Conservation (phyloP, 2,797 vertebrate genomes). For the Anguilla anguilla region DNA sequence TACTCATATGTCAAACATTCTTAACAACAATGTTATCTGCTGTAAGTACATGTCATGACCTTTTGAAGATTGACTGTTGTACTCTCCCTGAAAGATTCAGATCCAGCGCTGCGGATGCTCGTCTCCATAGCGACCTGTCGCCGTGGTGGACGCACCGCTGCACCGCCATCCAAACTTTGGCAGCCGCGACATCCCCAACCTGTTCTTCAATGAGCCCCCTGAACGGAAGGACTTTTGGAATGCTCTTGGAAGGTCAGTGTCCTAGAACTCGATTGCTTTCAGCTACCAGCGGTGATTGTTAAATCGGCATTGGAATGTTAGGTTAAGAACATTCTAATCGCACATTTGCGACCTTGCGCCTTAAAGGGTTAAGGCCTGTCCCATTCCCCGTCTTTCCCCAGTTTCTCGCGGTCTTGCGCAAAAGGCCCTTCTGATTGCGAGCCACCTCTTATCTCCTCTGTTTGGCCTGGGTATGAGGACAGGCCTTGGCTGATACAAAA, state of each 20-base stretch:
- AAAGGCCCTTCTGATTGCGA: background rate
- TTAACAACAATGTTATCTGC: too few species aligned
- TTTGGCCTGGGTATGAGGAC: slow-evolving; percentile 8
- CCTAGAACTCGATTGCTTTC: too few species aligned
- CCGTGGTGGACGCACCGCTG: background rate
- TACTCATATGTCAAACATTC: too few species aligned
- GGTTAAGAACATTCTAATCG: too few species aligned
- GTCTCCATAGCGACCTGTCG: background rate
- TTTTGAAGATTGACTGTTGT: background rate
- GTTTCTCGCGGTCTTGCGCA: background rate
- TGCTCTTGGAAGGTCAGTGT: background rate
- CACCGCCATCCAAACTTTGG: background rate
- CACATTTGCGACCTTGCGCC: too few species aligned
- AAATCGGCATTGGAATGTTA: too few species aligned
- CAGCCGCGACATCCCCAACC: background rate
- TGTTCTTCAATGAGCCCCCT: background rate
- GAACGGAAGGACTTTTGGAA: too few species aligned
- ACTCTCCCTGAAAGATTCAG: background rate
- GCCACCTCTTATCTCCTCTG: background rate
- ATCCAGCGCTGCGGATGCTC: background rate
- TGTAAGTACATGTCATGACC: too few species aligned
- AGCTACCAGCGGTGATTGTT: background rate
- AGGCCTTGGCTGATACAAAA: background rate
- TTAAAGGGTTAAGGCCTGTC: background rate
- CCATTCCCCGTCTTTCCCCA: background rate